Base-by-base conservation (phyloP, 2,888 invertebrate species). In the Drosophila helvetica region DNA sequence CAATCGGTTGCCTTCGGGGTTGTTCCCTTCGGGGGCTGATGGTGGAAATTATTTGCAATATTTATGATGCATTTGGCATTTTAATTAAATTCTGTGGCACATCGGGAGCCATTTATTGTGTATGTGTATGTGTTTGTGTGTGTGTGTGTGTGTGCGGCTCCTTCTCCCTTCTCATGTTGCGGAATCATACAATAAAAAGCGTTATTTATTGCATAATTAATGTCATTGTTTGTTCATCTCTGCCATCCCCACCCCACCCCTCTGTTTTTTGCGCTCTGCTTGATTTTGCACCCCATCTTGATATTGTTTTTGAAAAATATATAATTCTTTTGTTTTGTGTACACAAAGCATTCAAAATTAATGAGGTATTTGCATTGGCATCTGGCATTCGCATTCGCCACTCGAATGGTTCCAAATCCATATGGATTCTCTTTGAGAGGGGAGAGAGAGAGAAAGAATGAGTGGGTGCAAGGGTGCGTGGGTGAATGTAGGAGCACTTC, bases 171-270 rank as follows among this genome's bases (percentile, higher is more conserved):
- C 52, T 52, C 54, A 58, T 68, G 54, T 61, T 6, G 38, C 38
- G 2, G 15, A 38, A 15, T 38, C 38, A 6, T 15, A 38, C 15
- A 38, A 65, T 63, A 71, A 70, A 80, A 64, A 50, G 27, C 58
- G 54, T 57, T 73, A 81, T 82, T 79, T 81, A 78, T 82, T 82
- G 80, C 86, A 79, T 85, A 79, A 87, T 87, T 74, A 79, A 85
- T 87, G 79, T 70, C 77, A 64, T 43, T 38, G 38, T 6, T 38
- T 38, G 38, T 15, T 38, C 25, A 8, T 25, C 25, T 2, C 25
- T 8, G 25, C 25, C 25, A 1, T 7, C 25, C 8, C 12, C 15
- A 3, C 33, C 33, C 5, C 4, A 5, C 33, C 33, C 30, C 30
- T 33, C 12, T 2, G 15, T 27, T 57, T 57, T 68, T 65, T 71